A percentile compares a stretch with the other conserved stretches of the same genome.
phyloP scores from a whole-genome alignment of 1,140 invertebrate genomes.

The Propsilocerus akamusi region DNA sequence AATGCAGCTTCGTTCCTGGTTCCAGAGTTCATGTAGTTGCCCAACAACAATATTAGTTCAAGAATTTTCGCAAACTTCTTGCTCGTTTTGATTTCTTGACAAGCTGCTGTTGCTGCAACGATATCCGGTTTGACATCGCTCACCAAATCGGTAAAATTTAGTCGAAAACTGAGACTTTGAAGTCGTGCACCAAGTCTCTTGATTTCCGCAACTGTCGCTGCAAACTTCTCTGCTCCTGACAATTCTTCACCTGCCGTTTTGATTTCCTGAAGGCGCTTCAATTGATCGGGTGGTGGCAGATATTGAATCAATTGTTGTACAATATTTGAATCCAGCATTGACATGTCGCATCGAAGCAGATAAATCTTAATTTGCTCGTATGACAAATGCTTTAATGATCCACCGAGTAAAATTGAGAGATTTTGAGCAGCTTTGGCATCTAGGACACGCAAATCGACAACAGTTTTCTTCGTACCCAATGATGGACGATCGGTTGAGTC shows the following conservation, averaged over 20 bases:
- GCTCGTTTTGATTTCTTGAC: conserved; percentile 82
- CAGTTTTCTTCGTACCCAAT: conserved; percentile 45
- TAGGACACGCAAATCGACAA: conserved; percentile 77
- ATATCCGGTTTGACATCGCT: conserved; percentile 90
- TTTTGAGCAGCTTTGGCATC: conserved; percentile 90
- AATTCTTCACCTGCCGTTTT: conserved; percentile 63
- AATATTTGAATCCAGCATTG: conserved; percentile 59
- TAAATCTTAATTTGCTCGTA: conserved; percentile 71
- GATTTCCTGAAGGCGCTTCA: conserved; percentile 62
- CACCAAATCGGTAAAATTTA: conserved; percentile 44
- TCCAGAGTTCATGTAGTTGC: conserved; percentile 91
- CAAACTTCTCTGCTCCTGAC: conserved; percentile 88
- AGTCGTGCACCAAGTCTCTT: conserved; percentile 76
- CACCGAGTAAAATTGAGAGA: conserved; percentile 76
- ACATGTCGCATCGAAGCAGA: conserved; percentile 71
- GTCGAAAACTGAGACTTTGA: conserved; percentile 79
- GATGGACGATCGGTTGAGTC: conserved; percentile 45
- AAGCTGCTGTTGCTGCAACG: conserved; percentile 84
- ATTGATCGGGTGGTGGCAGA: conserved; percentile 73
- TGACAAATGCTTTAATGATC: conserved; percentile 75
- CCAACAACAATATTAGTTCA: conserved; percentile 74
- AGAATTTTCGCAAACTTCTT: conserved; percentile 80
- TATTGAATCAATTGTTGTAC: conserved; percentile 74
- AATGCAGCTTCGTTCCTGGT: conserved; percentile 84
- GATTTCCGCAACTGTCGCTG: conserved; percentile 73